Evolutionary conservation across 1,140 invertebrate genomes (phyloP).

Genomic region (Pachypsylla venusta): DNA sequence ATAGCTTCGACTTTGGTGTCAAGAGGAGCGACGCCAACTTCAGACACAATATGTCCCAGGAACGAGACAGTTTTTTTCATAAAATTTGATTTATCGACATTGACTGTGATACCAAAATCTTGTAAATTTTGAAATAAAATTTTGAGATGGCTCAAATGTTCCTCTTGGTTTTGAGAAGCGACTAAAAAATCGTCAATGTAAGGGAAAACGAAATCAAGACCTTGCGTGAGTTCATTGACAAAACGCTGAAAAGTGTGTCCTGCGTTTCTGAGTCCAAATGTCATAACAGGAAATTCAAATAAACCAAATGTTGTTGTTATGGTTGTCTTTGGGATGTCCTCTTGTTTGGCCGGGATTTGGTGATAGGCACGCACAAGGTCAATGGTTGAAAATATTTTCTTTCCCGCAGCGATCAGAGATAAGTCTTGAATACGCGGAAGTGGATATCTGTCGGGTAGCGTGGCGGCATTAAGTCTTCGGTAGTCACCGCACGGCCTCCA

Average conservation of each 20-base stretch:
- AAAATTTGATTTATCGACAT: background rate
- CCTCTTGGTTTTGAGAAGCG: conserved; percentile 23
- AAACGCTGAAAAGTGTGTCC: conserved; percentile 16
- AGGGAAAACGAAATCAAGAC: conserved; percentile 27
- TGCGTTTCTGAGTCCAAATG: conserved; percentile 32
- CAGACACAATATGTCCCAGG: background rate
- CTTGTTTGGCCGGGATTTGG: conserved; percentile 28
- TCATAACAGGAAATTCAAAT: conserved; percentile 29
- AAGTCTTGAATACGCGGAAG: conserved; percentile 27
- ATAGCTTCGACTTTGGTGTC: background rate
- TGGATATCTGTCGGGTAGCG: conserved; percentile 28
- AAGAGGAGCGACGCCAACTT: background rate
- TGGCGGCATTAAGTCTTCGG: conserved; percentile 30
- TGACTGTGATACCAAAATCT: background rate
- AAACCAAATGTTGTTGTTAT: conserved; percentile 28
- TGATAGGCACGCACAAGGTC: conserved; percentile 36
- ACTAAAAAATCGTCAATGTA: conserved; percentile 41
- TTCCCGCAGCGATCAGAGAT: conserved; percentile 27
- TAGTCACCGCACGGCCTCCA: conserved; percentile 34
- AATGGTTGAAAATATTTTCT: conserved; percentile 32
- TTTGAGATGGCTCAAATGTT: conserved; percentile 22
- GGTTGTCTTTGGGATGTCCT: conserved; percentile 29
- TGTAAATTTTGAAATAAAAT: background rate
- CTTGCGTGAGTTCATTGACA: conserved; percentile 18
- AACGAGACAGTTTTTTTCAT: background rate